Base-by-base conservation (phyloP, 35 echinoderm and acorn worm species). In the Diadema setosum region DNA sequence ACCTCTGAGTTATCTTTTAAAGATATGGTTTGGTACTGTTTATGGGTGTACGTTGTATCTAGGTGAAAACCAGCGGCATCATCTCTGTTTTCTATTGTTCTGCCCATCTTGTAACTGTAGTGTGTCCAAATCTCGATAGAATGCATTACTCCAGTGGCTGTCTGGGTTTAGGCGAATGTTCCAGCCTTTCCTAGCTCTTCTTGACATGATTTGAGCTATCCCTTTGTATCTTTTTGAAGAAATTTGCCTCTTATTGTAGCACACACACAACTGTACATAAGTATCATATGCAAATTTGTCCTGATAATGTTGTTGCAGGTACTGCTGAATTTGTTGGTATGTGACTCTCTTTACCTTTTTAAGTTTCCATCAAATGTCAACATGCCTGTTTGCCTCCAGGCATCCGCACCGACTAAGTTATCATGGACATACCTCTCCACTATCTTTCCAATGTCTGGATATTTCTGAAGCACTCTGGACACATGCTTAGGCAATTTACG, bases 41-140 rank as follows among this genome's bases (percentile, higher is more conserved):
- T 85, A 39, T 91, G 89, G 1, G 82, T 91, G 29, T 58, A 91
- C 16, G 89, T 91, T 52, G 89, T 91, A 42, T 85, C 89, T 18
- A 91, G 82, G 5, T 49, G 39, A 42, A 91, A 91, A 5, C 89
- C 81, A 56, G 82, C 89, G 3, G 82, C 89, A 86, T 91, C 89
- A 86, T 88, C 44, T 58, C 89, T 46, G 33, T 85, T 91, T 3
- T 74, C 46, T 3, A 84, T 90, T 90, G 18, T 44, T 90, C 29
- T 3, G 3, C 7, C 87, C 87, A 83, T 83, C 87, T 65, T 75
- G 46, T 25, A 91, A 75, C 36, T 91, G 89, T 15, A 90, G 59
- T 14, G 37, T 29, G 44, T 90, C 87, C 33, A 90, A 40, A 17
- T 69, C 87, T 37, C 39, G 5, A 57, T 90, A 90, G 5, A 90